These are phyloP conservation scores for Limosa lapponica DNA, from an alignment of 2,797 vertebrate genomes.

Conservation along the genomic window DNA sequence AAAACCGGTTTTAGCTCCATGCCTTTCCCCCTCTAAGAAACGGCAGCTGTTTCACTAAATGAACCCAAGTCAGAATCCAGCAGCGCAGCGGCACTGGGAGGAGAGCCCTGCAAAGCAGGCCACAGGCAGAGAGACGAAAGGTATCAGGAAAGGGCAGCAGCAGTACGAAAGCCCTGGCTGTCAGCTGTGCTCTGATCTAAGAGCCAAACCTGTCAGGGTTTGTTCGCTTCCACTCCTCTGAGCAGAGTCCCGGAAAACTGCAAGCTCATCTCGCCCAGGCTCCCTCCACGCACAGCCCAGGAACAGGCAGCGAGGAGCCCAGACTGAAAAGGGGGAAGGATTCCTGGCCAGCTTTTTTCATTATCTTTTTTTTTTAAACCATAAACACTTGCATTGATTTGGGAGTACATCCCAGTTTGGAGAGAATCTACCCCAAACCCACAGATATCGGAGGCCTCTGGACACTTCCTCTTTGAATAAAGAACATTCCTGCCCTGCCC, in stretches of 20 bases:
- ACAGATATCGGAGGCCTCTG: not conserved
- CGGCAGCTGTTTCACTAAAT: not conserved
- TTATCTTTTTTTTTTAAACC: not conserved
- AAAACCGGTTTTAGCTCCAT: not conserved
- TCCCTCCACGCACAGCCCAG: not conserved
- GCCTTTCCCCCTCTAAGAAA: not conserved
- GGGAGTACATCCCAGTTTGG: not conserved
- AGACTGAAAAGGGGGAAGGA: not conserved
- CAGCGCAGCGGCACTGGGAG: not conserved
- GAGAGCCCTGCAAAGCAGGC: not conserved
- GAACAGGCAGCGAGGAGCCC: not conserved
- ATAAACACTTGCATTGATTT: not conserved
- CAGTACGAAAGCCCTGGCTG: not conserved
- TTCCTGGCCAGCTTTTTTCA: not conserved
- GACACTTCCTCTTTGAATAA: not conserved
- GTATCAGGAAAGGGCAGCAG: not conserved
- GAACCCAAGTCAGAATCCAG: not conserved
- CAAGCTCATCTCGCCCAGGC: not conserved
- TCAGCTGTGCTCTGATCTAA: slow-evolving; percentile 6
- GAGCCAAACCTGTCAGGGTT: slow-evolving; percentile 20
- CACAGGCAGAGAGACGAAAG: not conserved
- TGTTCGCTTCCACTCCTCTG: slow-evolving; percentile 25
- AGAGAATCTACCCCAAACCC: not conserved
- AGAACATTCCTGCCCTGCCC: not conserved
- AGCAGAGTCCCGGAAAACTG: slow-evolving; percentile 7